These are phyloP conservation scores for Pristionchus mayeri DNA, from an alignment of 2,888 invertebrate species.

Conservation along the genomic window DNA sequence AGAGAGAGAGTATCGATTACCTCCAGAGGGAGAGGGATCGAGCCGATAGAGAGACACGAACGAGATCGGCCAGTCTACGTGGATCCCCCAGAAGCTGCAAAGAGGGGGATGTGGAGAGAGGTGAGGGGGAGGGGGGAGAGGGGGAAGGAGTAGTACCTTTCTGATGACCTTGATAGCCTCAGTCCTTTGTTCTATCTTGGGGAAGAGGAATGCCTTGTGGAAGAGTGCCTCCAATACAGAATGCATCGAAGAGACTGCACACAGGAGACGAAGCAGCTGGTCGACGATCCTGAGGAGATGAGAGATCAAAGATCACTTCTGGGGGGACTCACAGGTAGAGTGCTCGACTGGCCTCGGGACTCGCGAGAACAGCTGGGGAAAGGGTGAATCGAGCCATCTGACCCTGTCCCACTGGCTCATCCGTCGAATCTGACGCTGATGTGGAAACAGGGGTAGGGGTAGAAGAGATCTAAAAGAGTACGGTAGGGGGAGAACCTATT, in stretches of 20 bases:
- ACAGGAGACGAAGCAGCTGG: conserved; percentile 69
- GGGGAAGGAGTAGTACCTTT: conserved; percentile 50
- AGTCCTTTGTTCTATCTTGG: conserved; percentile 62
- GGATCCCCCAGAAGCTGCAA: conserved; percentile 53
- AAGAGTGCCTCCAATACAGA: conserved; percentile 63
- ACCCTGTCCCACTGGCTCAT: conserved; percentile 64
- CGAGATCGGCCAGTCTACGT: conserved; percentile 55
- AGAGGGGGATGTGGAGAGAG: neutral
- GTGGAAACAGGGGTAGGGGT: neutral
- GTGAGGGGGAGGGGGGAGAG: neutral
- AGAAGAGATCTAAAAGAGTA: neutral
- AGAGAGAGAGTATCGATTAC: neutral
- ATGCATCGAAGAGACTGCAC: conserved; percentile 56
- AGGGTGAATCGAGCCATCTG: conserved; percentile 62
- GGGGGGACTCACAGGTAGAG: conserved; percentile 67
- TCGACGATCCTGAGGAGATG: conserved; percentile 66
- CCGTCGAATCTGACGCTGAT: conserved; percentile 28
- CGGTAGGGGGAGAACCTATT: conserved; percentile 38
- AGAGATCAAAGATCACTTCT: neutral
- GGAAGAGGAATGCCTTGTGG: conserved; percentile 66
- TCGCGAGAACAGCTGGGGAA: conserved; percentile 63
- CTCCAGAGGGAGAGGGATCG: conserved; percentile 60
- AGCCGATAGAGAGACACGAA: conserved; percentile 46
- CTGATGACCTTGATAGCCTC: conserved; percentile 63
- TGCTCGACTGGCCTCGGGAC: conserved; percentile 67